Evolutionary conservation across 1,140 invertebrate genomes (phyloP).

Genomic region (Lordiphosa mommai): DNA sequence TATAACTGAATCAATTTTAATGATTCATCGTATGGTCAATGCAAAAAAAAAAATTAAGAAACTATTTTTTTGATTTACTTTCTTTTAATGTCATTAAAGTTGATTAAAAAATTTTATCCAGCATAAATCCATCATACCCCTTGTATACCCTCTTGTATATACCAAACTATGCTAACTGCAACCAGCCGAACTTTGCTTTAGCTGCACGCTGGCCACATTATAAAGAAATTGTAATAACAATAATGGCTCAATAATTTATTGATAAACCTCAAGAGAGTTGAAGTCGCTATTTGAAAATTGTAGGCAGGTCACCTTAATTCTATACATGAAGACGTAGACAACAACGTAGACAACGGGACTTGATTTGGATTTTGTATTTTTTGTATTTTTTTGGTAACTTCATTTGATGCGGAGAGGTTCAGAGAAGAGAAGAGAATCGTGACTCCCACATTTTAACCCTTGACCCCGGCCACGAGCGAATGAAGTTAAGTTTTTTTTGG

Average conservation of each 20-base stretch:
- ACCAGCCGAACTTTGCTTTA: constrained; percentile 29
- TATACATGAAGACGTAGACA: constrained; percentile 38
- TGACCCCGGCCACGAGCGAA: constrained; percentile 73
- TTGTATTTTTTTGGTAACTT: constrained; percentile 72
- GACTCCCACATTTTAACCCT: constrained; percentile 79
- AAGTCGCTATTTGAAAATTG: constrained; percentile 35
- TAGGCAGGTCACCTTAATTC: constrained; percentile 63
- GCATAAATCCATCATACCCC: not conserved
- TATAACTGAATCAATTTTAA: no score
- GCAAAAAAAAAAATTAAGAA: no score
- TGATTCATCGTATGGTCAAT: no score
- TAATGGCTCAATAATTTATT: constrained; percentile 78
- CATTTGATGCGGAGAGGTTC: constrained; percentile 55
- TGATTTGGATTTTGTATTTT: constrained; percentile 35
- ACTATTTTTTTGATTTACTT: no score
- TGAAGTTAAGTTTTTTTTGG: constrained; percentile 56
- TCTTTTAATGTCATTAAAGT: no score
- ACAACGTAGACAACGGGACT: constrained; percentile 75
- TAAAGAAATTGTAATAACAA: constrained; percentile 78
- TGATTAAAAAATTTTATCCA: no score
- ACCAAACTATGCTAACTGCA: not conserved
- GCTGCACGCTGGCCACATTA: constrained; percentile 73
- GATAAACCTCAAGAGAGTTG: constrained; percentile 59
- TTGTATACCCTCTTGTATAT: not conserved
- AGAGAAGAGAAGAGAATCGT: constrained; percentile 70